Evolutionary conservation across 2,888 invertebrate species (phyloP), one percentile per base, ranked within the genome.

Genomic region (Microchrysa polita): DNA sequence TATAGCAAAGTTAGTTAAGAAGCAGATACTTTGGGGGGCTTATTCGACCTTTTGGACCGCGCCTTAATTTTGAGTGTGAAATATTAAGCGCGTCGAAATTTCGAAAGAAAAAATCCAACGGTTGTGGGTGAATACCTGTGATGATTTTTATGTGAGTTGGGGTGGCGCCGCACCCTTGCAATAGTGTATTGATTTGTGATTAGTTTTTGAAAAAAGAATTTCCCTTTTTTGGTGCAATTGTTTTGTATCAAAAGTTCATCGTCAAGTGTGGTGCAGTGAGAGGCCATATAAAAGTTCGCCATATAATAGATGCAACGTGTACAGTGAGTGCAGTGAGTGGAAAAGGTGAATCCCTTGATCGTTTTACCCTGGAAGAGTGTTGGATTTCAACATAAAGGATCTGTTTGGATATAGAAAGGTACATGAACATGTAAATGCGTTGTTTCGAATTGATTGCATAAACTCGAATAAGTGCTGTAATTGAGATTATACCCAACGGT

Each of bases 31-130:
- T 34, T 34, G 27, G 27, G 27, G 27, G 27, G 27, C 27, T 34
- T 34, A 34, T 34, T 34, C 27, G 2, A 16, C 65, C 48, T 65
- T 44, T 42, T 69, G 69, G 55, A 40, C 69, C 69, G 69, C 69
- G 69, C 69, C 69, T 69, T 69, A 55, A 59, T 55, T 69, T 69
- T 65, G 34, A 57, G 12, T 7, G 27, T 34, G 69, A 57, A 55
- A 69, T 57, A 53, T 34, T 12, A n/a, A n/a, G 22, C 40, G 40
- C 20, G 42, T 12, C 27, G 10, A 23, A 42, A 69, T 69, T 69
- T 20, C 57, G 57, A 57, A 40, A 42, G 57, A 57, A 40, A 42
- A 40, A 55, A 40, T 57, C 27, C n/a, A 60, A 60, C 23, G 60
- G 23, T 60, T 16, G 53, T 60, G n/a, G 65, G 65, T 65, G 22